A percentile compares a stretch with the other conserved stretches of the same genome.
Conservation (phyloP, 1,140 invertebrate species). For the Eubasilissa regina region DNA sequence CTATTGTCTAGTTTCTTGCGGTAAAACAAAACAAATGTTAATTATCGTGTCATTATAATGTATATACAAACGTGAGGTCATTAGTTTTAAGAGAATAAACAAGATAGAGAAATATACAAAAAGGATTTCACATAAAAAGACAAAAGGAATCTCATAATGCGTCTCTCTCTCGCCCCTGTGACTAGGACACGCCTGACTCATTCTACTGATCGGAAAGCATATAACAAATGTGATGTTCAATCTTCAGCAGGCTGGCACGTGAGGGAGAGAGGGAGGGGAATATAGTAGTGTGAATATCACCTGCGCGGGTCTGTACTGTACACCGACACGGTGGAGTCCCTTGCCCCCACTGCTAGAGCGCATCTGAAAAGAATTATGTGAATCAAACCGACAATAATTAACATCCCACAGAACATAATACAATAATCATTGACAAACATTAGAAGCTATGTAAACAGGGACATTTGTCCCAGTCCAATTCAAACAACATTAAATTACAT, state of each 20-base stretch:
- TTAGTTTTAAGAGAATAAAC: too few relatives aligned
- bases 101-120: too few relatives aligned
- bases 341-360: conserved; percentile 83
- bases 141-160: not conserved
- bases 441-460: too few relatives aligned
- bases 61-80: too few relatives aligned
- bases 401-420: too few relatives aligned
- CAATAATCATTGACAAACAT: too few relatives aligned
- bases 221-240: conserved; percentile 2
- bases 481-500: too few relatives aligned
- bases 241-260: conserved; percentile 36
- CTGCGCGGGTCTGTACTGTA: conserved; percentile 80
- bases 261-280: conserved; percentile 61
- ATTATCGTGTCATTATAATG: too few relatives aligned
- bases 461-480: too few relatives aligned
- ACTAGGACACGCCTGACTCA: too few relatives aligned
- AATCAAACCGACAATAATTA: not conserved
- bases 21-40: too few relatives aligned
- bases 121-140: not conserved
- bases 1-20: too few relatives aligned
- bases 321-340: conserved; percentile 84
- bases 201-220: not conserved
- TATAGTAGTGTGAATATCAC: conserved; percentile 75
- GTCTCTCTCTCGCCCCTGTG: not conserved
- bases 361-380: conserved; percentile 61